A percentile compares a stretch with the other conserved stretches of the same genome.
These are phyloP conservation scores for Megalops cyprinoides DNA, from an alignment of 2,797 vertebrate species.

Conservation along the genomic window DNA sequence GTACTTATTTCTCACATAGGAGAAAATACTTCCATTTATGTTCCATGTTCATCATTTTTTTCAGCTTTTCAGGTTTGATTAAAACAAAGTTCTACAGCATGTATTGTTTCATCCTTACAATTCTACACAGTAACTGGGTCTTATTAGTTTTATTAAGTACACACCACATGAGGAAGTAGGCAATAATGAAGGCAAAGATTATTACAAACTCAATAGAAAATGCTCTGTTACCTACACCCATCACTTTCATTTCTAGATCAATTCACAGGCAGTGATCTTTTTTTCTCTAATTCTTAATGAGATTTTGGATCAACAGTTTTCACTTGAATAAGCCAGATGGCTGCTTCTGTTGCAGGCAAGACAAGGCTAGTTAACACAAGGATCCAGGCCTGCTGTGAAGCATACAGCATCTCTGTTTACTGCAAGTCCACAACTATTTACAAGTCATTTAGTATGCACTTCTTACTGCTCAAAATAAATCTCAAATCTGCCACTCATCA, in stretches of 20 bases:
- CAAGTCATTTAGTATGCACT: neutral
- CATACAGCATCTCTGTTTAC: neutral
- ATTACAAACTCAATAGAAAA: neutral
- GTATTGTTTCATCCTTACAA: too few species aligned
- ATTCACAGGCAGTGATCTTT: too few species aligned
- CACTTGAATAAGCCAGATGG: neutral
- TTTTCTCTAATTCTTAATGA: constrained; percentile 6
- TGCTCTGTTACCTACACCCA: too few species aligned
- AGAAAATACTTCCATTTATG: neutral
- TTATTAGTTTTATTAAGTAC: too few species aligned
- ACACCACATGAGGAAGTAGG: too few species aligned
- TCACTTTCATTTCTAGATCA: too few species aligned
- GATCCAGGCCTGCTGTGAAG: neutral
- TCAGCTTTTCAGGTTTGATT: neutral
- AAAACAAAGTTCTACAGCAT: too few species aligned
- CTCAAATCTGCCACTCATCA: neutral
- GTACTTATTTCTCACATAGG: neutral
- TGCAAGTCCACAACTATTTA: neutral
- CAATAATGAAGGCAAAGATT: too few species aligned
- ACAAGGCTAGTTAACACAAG: neutral
- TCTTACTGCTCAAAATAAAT: neutral
- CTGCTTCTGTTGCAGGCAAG: too few species aligned
- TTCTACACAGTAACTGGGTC: too few species aligned
- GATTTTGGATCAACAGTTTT: neutral
- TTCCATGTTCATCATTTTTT: neutral